Percentiles rank a stretch among this genome's conserved stretches.
Evolutionary conservation across 2,113 vertebrate species (phyloP).

Genomic region (Thunnus thynnus): DNA sequence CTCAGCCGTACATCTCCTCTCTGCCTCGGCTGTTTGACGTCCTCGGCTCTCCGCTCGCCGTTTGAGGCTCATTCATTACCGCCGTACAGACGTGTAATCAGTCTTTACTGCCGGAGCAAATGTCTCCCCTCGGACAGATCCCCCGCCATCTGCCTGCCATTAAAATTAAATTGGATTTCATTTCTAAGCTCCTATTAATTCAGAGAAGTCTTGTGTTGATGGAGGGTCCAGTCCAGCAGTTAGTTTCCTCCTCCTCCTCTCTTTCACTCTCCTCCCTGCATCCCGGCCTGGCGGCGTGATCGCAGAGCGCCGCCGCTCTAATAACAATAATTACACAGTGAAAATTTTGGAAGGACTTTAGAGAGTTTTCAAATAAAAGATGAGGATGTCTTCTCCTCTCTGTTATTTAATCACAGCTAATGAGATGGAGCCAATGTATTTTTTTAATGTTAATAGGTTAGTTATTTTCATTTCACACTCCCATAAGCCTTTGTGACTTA

Average conservation of each 20-base stretch:
- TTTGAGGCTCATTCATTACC: conserved; percentile 40
- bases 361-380: conserved; percentile 36
- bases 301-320: conserved; percentile 1
- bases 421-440: conserved; percentile 30
- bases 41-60: conserved; percentile 4
- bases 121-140: conserved; percentile 57
- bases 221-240: conserved; percentile 34
- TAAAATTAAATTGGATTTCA: conserved; percentile 75
- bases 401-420: conserved; percentile 53
- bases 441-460: conserved; percentile 32
- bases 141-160: conserved; percentile 46
- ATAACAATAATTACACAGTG: conserved; percentile 36
- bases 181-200: conserved; percentile 73
- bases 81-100: conserved; percentile 56
- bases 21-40: conserved; percentile 22
- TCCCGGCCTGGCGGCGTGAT: conserved; percentile 11
- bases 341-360: conserved; percentile 14
- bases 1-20: conserved; percentile 31
- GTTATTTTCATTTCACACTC: conserved; percentile 31
- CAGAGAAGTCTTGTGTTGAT: conserved; percentile 62
- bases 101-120: conserved; percentile 64
- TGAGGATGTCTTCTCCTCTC: background rate
- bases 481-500: conserved; percentile 24
- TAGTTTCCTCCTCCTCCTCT: conserved; percentile 25
- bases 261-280: background rate